phyloP scores from a whole-genome alignment of 1,140 invertebrate genomes.

The Rhizoglyphus robini region DNA sequence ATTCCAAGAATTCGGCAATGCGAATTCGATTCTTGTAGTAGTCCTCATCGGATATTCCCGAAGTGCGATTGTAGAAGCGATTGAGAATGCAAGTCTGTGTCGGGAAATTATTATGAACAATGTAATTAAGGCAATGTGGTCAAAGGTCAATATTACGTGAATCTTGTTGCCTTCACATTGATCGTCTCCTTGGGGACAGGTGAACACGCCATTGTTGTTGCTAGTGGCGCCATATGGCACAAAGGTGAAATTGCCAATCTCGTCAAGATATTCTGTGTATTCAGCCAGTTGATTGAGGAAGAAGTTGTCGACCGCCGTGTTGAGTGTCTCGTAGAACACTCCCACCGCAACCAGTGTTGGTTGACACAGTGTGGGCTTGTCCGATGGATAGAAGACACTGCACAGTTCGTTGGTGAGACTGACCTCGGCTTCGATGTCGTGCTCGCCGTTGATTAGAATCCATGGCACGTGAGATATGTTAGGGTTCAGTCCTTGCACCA shows the following conservation, averaged over 20 bases:
- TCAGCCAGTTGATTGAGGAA: not conserved
- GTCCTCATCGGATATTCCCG: not conserved
- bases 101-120: not conserved
- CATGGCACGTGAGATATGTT: slow-evolving; percentile 11
- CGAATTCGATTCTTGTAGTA: not conserved
- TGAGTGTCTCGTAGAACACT: not conserved
- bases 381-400: not conserved
- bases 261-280: slow-evolving; percentile 10
- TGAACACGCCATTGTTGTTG: not conserved
- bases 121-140: too few relatives aligned
- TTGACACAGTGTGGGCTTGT: not conserved
- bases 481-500: not conserved
- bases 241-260: not conserved
- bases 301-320: not conserved
- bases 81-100: slow-evolving; percentile 13
- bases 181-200: not conserved
- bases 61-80: slow-evolving; percentile 1
- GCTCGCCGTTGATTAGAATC: not conserved
- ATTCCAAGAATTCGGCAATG: not conserved
- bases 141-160: slow-evolving; percentile 12
- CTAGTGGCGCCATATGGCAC: slow-evolving; percentile 2
- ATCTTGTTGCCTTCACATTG: slow-evolving; percentile 10
- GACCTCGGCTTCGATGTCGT: not conserved
- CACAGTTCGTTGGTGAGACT: not conserved
- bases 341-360: not conserved